Base-by-base conservation (phyloP, 2,888 invertebrate genomes). In the Campoplex capitator region DNA sequence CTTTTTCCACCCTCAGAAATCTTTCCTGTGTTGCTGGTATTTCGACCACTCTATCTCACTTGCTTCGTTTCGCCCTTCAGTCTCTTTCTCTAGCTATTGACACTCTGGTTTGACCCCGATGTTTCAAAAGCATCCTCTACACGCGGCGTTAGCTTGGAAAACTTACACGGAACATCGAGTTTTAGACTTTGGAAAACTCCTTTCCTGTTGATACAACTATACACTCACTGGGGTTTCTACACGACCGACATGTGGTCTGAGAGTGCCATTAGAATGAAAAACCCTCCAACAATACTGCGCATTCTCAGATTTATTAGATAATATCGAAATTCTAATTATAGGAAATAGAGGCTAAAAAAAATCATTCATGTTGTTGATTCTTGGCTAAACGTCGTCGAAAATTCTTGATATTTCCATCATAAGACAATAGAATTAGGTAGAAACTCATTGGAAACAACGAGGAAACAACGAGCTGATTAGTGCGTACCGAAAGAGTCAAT, bases 191-290 rank as follows among this genome's bases (percentile, higher is more conserved):
- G 56, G 75, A 85, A 92, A 91, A 90, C 88, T 89, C 87, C 88
- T 90, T 80, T 84, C 89, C 58, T 89, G 88, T 90, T 87, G 88
- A 75, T 84, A 81, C 80, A 78, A 83, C 88, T 87, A 89, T 83
- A 71, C 75, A 38, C 78, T 73, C 4, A 18, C 11, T 16, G 48
- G 23, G 35, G 67, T 67, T 23, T 38, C 11, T 8, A 32, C 32
- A 32, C 2, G 8, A 28, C 35, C 13, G 13, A 32, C 35, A 51
- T 18, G 18, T 28, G 32, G 48, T 38, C 23, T 3, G 16, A 13
- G 23, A 48, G 3, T 48, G 16, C 48, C 48, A 48, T 16, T 4
- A 48, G 16, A 16, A 48, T 16, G 3, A 3, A 4, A 48, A 48
- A 48, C 16, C 48, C 4, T 48, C 4, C 16, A 16, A 48, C 9